Percentiles rank a stretch among this genome's conserved stretches.
Evolutionary conservation across 1,140 invertebrate genomes (phyloP).

Genomic region (Neodiprion fabricii): DNA sequence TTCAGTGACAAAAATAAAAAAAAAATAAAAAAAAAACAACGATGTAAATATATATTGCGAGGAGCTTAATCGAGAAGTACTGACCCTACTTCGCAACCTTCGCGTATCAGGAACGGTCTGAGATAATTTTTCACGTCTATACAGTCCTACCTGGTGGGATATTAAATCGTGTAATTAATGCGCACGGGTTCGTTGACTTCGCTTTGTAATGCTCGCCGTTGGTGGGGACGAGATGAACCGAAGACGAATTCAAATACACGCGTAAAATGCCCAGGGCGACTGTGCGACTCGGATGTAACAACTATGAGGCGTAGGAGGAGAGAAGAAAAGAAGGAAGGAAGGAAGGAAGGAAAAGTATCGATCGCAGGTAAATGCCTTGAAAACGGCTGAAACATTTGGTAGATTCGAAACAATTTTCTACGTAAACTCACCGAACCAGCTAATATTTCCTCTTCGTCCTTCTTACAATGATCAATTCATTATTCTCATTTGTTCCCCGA

Average conservation of each 20-base stretch:
- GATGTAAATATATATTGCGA: conserved; percentile 8
- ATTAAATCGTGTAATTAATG: conserved; percentile 48
- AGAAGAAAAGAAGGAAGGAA: not conserved
- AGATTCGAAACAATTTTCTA: too few species aligned
- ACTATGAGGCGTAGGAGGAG: too few species aligned
- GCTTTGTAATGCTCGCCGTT: not conserved
- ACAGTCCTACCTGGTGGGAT: not conserved
- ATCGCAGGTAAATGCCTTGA: too few species aligned
- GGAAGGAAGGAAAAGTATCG: not conserved
- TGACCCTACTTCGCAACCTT: conserved; percentile 17
- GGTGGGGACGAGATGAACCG: not conserved
- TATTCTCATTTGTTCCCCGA: too few species aligned
- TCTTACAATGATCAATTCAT: too few species aligned
- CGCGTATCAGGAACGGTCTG: conserved; percentile 8
- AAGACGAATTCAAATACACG: too few species aligned
- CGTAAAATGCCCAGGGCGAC: too few species aligned
- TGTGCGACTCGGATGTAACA: too few species aligned
- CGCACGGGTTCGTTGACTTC: conserved; percentile 37
- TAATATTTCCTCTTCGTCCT: too few species aligned
- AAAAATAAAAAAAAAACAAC: not conserved
- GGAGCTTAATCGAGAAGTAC: conserved; percentile 16
- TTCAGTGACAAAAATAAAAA: conserved; percentile 14
- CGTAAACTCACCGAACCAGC: too few species aligned
- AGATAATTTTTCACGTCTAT: conserved; percentile 14
- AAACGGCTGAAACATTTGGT: too few species aligned